Conservation (phyloP, 2,113 vertebrate genomes). For the Apeltes quadracus region DNA sequence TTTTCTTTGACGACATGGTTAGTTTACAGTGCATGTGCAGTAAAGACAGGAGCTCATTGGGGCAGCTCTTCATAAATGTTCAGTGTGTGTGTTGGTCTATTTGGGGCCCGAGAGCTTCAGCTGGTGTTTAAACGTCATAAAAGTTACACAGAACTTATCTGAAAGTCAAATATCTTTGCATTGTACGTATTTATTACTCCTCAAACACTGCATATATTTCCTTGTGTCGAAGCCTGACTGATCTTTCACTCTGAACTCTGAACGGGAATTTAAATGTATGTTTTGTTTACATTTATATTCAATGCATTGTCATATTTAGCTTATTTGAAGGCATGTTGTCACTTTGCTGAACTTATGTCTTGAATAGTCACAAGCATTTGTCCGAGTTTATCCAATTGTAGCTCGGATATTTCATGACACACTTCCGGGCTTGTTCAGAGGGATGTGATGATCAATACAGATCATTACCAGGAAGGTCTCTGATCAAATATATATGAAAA, state of each 20-base stretch:
- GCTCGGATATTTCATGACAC: not conserved
- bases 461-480: not conserved
- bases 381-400: not conserved
- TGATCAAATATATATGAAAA: not conserved
- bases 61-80: not conserved
- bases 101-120: not conserved
- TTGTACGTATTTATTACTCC: constrained; percentile 6
- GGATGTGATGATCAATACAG: not conserved
- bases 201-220: constrained; percentile 8
- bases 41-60: not conserved
- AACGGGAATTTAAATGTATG: not conserved
- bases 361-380: not conserved
- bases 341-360: not conserved
- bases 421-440: not conserved
- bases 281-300: not conserved
- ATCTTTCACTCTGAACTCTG: not conserved
- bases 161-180: constrained; percentile 32
- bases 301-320: not conserved
- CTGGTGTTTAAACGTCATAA: not conserved
- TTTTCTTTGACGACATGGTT: not conserved
- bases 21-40: not conserved
- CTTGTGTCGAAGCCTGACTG: constrained; percentile 13
- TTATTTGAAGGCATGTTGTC: not conserved
- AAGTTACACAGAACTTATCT: constrained; percentile 21
- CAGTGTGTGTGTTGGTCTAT: not conserved